A percentile compares a stretch with the other conserved stretches of the same genome.
phyloP scores from a whole-genome alignment of 2,888 invertebrate species.

The Caradrina clavipalpis region DNA sequence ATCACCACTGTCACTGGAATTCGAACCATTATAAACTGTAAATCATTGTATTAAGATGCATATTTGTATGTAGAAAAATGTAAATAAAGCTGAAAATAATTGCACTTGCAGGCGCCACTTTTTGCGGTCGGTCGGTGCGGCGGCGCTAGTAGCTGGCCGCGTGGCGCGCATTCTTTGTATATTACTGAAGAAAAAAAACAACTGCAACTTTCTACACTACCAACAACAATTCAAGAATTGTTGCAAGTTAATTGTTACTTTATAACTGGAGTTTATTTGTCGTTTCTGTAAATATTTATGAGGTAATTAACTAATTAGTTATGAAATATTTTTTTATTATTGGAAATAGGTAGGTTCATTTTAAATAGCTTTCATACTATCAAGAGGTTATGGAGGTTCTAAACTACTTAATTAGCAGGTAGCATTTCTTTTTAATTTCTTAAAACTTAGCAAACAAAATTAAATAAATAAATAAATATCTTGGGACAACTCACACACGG shows the following conservation, averaged over 20 bases:
- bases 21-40: constrained; percentile 28
- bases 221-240: constrained; percentile 38
- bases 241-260: constrained; percentile 8
- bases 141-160: constrained; percentile 70
- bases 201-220: constrained; percentile 69
- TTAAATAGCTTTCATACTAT: no score
- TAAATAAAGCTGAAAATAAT: constrained; percentile 62
- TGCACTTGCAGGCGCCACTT: constrained; percentile 66
- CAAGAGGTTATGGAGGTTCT: no score
- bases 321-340: no score
- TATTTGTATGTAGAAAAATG: constrained; percentile 6
- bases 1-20: constrained; percentile 20
- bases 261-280: not conserved
- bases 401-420: no score
- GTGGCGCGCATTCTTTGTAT: constrained; percentile 74
- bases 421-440: no score
- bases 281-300: not conserved
- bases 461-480: no score
- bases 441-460: no score
- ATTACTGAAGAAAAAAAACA: constrained; percentile 55
- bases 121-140: constrained; percentile 70
- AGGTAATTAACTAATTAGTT: not conserved
- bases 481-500: no score
- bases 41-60: accelerated
- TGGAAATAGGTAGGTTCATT: no score